Evolutionary conservation across 1,140 invertebrate species (phyloP), one percentile per base, ranked within the genome.

Genomic region (Neoseiulus cucumeris): DNA sequence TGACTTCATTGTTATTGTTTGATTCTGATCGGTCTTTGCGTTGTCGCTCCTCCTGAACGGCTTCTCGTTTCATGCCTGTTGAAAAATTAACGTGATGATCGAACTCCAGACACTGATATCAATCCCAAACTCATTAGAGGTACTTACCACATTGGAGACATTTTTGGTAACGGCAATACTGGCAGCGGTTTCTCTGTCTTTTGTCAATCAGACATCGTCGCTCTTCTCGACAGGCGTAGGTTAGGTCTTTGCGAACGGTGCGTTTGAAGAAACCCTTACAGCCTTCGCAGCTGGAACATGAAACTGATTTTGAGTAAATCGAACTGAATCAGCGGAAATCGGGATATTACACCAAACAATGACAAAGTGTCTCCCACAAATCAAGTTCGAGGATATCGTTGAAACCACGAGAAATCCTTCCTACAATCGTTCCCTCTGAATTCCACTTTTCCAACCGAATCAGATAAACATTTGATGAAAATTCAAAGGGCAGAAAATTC

Each of bases 211-310:
- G 86, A 76, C 95, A 99, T 71, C 88, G 87, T 72, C 88, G 85
- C 70, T 97, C 92, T 77, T 98, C 96, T 64, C 95, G 82, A 75
- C 95, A 99, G 0, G 93, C 92, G 75, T 99, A 99, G 17, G 91
- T 88, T 65, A 99, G 80, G 77, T 98, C 92, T 79, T 98, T 98
- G 42, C 94, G 82, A 9, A 98, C 94, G 1, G 94, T 98, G 66
- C 94, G 80, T 78, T 98, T 98, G 79, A 98, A 98, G 77, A 98
- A 98, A 25, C 94, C 94, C 80, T 99, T 99, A 78, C 95, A 99
- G 18, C 80, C 80, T 72, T 82, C 81, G 72, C 81, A 82, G 71
- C 73, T 75, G 28, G 14, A 25, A 25, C 17, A 25, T 5, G 14
- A 25, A 39, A 9, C 9, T 39, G 4, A 39, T 9, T 4, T 39